Evolutionary conservation across 2,797 vertebrate genomes (phyloP), one percentile per base, ranked within the genome.

Genomic region (Gymnodraco acuticeps): DNA sequence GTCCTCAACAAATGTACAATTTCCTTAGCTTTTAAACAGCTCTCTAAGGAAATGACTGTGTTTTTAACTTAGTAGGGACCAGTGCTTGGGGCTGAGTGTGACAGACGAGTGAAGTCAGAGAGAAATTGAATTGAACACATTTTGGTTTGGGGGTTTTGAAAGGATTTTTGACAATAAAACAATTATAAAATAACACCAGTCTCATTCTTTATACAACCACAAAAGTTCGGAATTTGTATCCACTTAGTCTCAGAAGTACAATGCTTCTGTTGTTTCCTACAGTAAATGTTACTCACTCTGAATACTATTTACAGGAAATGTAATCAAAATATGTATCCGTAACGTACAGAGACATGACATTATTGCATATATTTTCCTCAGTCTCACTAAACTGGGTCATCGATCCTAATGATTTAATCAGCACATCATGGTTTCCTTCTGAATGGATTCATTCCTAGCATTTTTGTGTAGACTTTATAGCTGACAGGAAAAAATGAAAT

Each of bases 401-500:
- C 55, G 46, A 13, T 85, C 70, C 13, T 10, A 65, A 19, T 48
- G 70, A 43, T 54, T 31, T 9, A 13, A 69, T 72, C 56, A 56
- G 10, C 58, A 27, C 33, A 62, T 74, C 58, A 27, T 23, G 43
- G 38, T 41, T 50, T 75, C 62, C 9, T 51, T 31, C 13, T 78
- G 38, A 15, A 23, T 53, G 73, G 77, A 81, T 64, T 33, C 10
- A 14, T 16, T 73, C 61, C 69, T 19, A 6, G 45, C 5, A 48
- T 81, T 82, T 88, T 55, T 73, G 13, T 54, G 43, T 67, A 65
- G 61, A 56, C 16, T 52, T 51, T 73, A 51, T 12, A 64, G 58
- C 66, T 88, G 70, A 89, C 61, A 85, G 83, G 76, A 84, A 84
- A 64, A 82, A 87, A 79, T 81, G 58, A 82, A 92, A 89, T 41